Base-by-base conservation (phyloP, 2,888 invertebrate species). In the Neelides folsomi region DNA sequence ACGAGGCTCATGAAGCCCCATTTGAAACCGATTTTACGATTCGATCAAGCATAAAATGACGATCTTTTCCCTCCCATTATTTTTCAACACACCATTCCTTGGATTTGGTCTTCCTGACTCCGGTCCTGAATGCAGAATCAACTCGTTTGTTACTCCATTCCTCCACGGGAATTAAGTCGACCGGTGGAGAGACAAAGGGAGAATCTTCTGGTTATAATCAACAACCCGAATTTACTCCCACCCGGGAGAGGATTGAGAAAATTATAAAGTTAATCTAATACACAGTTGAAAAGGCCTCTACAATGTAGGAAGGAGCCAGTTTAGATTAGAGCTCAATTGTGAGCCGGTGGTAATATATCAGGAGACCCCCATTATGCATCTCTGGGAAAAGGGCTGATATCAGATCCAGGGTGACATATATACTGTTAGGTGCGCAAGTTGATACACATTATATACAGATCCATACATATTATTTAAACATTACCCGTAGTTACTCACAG, bases 41-140 rank as follows among this genome's bases (percentile, higher is more conserved):
- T 63, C 59, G 63, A 63, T 63, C 61, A 63, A 63, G 63, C 63
- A 63, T 63, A 63, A 63, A 63, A 61, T 61, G 61, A 61, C 59
- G 60, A 62, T 62, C 58, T 60, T 59, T 60, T 60, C 60, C 59
- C 57, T 60, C 58, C 58, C 63, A 63, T 60, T 60, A 63, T 62
- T 62, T 62, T 62, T 58, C 63, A 60, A 57, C 60, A 60, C 59
- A 58, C 59, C 56, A 59, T 58, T 60, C 55, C 57, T 58, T 8
- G 39, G 15, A 13, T n/a, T 15, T 20, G 19, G 45, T 4, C 27
- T 27, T 35, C 16, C 36, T 3, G 27, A 27, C 27, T 3, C 4
- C 27, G 27, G 27, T 5, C 27, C 4, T 27, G 27, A 27, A 27
- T 27, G 7, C 4, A 7, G 7, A 27, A 27, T 27, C 4, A 27